Base-by-base conservation (phyloP, 92 coral and sea anemone species). In the Paramuricea clavata region DNA sequence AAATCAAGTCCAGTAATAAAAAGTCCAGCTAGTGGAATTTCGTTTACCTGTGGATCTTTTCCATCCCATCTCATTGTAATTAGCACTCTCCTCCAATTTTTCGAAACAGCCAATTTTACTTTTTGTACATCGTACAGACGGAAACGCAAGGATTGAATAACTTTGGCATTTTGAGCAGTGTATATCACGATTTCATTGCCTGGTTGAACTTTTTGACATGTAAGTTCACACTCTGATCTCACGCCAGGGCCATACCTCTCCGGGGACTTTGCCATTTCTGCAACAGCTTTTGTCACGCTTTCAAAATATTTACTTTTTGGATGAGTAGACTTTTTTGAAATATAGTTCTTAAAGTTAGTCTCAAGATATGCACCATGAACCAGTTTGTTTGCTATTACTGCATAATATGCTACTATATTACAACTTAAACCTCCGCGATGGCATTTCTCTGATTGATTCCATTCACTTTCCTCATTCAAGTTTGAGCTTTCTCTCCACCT, bases 31-130 rank as follows among this genome's bases (percentile, higher is more conserved):
- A 74, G 25, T 41, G 80, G 80, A 44, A 74, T 74, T 17, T 21
- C 59, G 11, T 74, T 74, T 11, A 74, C 59, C 6, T 73, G 78
- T 6, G 78, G 28, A n/a, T 34, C 56, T 42, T 73, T 73, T n/a
- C 78, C 52, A 42, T 73, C 78, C 78, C 78, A 73, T 73, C 57
- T n/a, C 49, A 73, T 73, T 42, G 78, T 31, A 8, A 73, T 34
- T 22, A 73, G 26, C 30, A 73, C 39, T 42, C 78, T 35, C 25
- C 39, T 34, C 78, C 78, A 73, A 42, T 35, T 19, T 39, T 73
- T 39, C 10, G 78, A 39, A 19, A 43, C 21, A 23, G 32, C 17
- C 27, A 73, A 7, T 42, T 26, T 42, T 73, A 4, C 32, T 22
- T 73, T 73, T 15, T 15, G 5, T 34, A 34, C 13, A 26, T 73